phyloP scores from a whole-genome alignment of 2,888 invertebrate genomes.

The Drosophila fulvimacula region DNA sequence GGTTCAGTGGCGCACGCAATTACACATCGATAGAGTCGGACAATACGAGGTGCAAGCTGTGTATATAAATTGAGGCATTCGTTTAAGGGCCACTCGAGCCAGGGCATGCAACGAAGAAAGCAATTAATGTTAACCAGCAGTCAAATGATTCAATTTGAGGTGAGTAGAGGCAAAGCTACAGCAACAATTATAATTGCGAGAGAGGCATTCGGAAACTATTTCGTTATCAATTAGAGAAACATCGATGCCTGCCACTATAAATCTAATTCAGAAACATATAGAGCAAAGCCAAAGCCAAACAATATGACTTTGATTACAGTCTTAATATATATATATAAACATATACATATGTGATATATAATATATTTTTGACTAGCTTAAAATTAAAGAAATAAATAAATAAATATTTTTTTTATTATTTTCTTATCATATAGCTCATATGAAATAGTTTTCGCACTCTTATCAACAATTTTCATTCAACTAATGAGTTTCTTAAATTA shows the following conservation, averaged over 20 bases:
- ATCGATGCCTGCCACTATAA: neutral
- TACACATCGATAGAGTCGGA: slow-evolving; percentile 44
- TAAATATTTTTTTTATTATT: no score
- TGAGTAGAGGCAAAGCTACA: neutral
- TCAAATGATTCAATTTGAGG: slow-evolving; percentile 4
- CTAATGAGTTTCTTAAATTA: slow-evolving; percentile 2
- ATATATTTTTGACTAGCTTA: no score
- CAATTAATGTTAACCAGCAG: slow-evolving; percentile 10
- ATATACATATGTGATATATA: no score
- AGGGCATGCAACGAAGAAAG: slow-evolving; percentile 10
- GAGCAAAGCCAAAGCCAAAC: no score
- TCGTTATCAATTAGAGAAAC: neutral
- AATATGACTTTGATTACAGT: no score
- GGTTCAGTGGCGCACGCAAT: slow-evolving; percentile 62
- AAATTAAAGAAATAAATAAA: no score
- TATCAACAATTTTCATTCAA: slow-evolving; percentile 6
- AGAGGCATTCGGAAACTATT: neutral
- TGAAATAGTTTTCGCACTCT: neutral
- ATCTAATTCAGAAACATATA: no score
- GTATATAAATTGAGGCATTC: neutral
- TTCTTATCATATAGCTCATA: neutral
- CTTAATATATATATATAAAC: no score
- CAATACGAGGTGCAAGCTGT: slow-evolving; percentile 4
- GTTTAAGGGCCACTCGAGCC: neutral
- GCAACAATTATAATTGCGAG: no score